Percentiles rank a stretch among this genome's conserved stretches.
Conservation (phyloP, 1,140 invertebrate species). For the Wasmannia auropunctata region DNA sequence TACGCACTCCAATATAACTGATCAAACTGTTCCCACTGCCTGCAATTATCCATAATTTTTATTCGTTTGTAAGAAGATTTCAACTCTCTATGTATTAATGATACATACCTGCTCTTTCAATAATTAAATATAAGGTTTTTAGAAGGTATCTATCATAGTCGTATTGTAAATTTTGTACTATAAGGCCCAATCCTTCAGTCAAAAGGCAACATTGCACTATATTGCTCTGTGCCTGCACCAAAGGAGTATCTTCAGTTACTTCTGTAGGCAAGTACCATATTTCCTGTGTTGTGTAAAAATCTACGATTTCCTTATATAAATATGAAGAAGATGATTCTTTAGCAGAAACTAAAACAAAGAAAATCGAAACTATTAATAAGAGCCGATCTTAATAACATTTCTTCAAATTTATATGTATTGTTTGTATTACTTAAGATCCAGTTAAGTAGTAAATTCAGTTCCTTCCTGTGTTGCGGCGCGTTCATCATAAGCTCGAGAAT, state of each 20-base stretch:
- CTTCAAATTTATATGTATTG: slow-evolving; percentile 18
- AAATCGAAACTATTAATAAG: slow-evolving; percentile 31
- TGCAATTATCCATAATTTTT: slow-evolving; percentile 72
- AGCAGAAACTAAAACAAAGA: slow-evolving; percentile 72
- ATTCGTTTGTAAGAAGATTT: neutral
- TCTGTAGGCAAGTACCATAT: slow-evolving; percentile 87
- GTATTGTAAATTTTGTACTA: slow-evolving; percentile 84
- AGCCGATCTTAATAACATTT: neutral
- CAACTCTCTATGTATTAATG: slow-evolving; percentile 29
- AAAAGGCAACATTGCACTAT: slow-evolving; percentile 87
- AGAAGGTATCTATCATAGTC: slow-evolving; percentile 87
- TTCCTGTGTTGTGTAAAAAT: slow-evolving; percentile 85
- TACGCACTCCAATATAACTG: slow-evolving; percentile 85
- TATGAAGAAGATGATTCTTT: slow-evolving; percentile 63
- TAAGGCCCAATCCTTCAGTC: slow-evolving; percentile 87
- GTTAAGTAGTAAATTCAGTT: slow-evolving; percentile 86
- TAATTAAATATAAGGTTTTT: slow-evolving; percentile 88
- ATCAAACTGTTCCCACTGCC: slow-evolving; percentile 87
- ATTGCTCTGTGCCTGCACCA: slow-evolving; percentile 86
- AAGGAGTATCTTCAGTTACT: slow-evolving; percentile 78
- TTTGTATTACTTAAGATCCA: slow-evolving; percentile 84
- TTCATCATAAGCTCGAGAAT: slow-evolving; percentile 86
- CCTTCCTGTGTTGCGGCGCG: slow-evolving; percentile 83
- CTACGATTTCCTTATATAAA: slow-evolving; percentile 84
- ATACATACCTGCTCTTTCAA: slow-evolving; percentile 88